Percentiles rank a stretch among this genome's conserved stretches.
phyloP scores from a whole-genome alignment of 2,113 vertebrate genomes.

The Glaucidium brasilianum region DNA sequence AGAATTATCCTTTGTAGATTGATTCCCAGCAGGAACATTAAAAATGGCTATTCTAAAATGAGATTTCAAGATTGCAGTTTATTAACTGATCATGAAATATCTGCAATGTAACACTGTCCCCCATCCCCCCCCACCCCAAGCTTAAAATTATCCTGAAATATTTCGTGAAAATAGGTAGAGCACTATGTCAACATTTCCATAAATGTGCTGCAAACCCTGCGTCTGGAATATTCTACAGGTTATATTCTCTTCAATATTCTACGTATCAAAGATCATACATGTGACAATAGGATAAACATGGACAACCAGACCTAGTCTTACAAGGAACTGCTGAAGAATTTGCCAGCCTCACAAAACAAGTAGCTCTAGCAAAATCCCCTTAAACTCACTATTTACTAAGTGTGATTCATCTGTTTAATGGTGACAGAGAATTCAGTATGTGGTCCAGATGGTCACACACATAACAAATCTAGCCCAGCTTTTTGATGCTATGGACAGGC shows the following conservation, averaged over 20 bases:
- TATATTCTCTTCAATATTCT: neutral
- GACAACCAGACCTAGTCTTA: neutral
- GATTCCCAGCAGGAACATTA: neutral
- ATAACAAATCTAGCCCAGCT: conserved; percentile 14
- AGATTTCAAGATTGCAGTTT: neutral
- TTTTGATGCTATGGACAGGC: conserved; percentile 7
- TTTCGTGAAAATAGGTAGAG: neutral
- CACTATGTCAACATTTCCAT: neutral
- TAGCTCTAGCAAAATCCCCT: neutral
- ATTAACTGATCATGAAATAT: neutral
- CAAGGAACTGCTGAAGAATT: neutral
- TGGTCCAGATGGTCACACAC: neutral
- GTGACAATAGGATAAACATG: neutral
- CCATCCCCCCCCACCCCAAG: too few relatives aligned
- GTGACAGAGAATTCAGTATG: conserved; percentile 35
- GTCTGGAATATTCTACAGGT: neutral
- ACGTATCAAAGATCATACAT: neutral
- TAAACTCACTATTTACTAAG: conserved; percentile 17
- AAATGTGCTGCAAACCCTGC: neutral
- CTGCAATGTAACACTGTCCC: neutral
- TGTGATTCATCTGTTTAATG: conserved; percentile 46
- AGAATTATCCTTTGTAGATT: neutral
- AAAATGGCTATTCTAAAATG: neutral
- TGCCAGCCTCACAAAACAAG: neutral
- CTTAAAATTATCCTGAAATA: neutral